Evolutionary conservation across 2,888 invertebrate genomes (phyloP).

Genomic region (Agrochola circellaris): DNA sequence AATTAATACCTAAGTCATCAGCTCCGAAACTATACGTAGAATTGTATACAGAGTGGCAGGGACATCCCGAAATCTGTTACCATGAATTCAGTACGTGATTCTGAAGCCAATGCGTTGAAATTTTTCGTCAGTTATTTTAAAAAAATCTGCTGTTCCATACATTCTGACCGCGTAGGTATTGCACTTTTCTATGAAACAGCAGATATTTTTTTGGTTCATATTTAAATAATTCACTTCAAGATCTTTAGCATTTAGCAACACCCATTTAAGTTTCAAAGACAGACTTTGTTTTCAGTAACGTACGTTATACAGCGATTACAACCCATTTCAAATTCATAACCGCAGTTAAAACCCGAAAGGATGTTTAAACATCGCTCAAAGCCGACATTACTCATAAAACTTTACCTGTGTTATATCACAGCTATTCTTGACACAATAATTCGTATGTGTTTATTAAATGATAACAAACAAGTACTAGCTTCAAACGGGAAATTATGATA

Average conservation of each 20-base stretch:
- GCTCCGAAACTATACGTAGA: not conserved
- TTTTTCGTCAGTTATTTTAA: too few species aligned
- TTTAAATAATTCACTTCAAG: not conserved
- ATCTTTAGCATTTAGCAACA: not conserved
- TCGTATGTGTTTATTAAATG: constrained; percentile 60
- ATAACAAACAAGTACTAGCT: constrained; percentile 64
- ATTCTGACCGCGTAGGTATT: too few species aligned
- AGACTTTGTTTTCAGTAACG: not conserved
- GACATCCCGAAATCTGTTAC: too few species aligned
- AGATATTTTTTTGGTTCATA: too few species aligned
- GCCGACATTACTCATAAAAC: constrained; percentile 60
- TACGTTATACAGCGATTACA: constrained; percentile 19
- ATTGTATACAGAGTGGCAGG: too few species aligned
- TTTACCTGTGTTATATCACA: constrained; percentile 59
- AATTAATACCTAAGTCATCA: not conserved
- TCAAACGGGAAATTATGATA: constrained; percentile 64
- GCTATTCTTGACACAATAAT: constrained; percentile 60
- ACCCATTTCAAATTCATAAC: constrained; percentile 51
- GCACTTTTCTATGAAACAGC: too few species aligned
- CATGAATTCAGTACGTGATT: too few species aligned
- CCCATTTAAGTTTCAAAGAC: constrained; percentile 6
- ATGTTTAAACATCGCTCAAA: constrained; percentile 64
- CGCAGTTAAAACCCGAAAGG: constrained; percentile 61
- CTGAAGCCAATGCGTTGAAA: too few species aligned
- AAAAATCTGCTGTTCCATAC: too few species aligned